These are phyloP conservation scores for Amphiprion ocellaris DNA, from an alignment of 2,113 vertebrate genomes.

Conservation along the genomic window DNA sequence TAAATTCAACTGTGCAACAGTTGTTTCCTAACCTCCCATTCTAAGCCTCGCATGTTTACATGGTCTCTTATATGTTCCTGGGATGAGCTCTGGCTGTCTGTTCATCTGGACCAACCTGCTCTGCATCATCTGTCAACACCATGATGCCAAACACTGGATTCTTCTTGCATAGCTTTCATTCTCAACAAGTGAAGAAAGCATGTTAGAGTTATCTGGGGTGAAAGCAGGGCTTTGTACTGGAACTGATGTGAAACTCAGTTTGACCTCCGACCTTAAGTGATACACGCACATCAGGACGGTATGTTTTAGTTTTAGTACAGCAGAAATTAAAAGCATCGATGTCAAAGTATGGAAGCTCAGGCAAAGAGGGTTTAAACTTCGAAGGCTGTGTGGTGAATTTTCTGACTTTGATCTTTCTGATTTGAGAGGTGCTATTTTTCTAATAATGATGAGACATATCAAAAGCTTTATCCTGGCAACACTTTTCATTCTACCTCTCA, in stretches of 20 bases:
- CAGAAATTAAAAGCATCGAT: background rate
- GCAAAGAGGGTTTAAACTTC: background rate
- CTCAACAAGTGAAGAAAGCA: slow-evolving; percentile 31
- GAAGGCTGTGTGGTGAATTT: background rate
- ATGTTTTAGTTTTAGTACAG: background rate
- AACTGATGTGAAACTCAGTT: background rate
- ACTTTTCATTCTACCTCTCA: background rate
- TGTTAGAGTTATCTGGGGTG: background rate
- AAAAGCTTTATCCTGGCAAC: slow-evolving; percentile 36
- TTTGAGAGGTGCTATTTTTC: slow-evolving; percentile 14
- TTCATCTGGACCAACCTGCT: slow-evolving; percentile 66
- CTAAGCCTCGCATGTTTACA: background rate
- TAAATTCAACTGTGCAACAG: background rate
- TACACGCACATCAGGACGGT: background rate
- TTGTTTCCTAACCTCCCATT: background rate
- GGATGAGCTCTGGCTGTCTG: slow-evolving; percentile 18
- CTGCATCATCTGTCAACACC: slow-evolving; percentile 63
- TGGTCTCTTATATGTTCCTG: background rate
- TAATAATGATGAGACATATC: slow-evolving; percentile 34
- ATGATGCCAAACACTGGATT: background rate
- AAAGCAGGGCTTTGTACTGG: background rate
- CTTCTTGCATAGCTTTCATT: slow-evolving; percentile 56
- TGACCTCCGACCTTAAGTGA: background rate
- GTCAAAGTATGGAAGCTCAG: background rate
- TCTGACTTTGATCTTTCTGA: background rate